phyloP scores from a whole-genome alignment of 2,888 invertebrate species.

The Caenorhabditis sp. region DNA sequence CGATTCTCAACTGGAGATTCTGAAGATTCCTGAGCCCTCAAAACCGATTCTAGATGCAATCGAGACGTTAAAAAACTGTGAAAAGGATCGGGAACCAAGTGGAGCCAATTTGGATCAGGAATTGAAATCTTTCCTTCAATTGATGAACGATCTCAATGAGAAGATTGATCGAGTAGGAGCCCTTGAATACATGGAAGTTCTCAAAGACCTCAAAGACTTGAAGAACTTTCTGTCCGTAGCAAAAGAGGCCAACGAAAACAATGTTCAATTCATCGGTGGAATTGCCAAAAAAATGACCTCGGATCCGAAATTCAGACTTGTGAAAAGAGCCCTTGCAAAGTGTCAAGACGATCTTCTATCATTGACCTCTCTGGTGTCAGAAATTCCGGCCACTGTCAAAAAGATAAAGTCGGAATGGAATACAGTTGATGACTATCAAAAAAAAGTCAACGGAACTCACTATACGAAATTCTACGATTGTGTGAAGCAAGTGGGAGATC shows the following conservation, averaged over 20 bases:
- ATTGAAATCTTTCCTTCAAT: not conserved
- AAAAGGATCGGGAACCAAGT: not conserved
- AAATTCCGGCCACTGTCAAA: not conserved
- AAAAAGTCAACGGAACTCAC: not conserved
- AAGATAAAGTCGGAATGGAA: not conserved
- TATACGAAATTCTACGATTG: not conserved
- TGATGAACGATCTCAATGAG: not conserved
- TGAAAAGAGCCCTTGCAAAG: not conserved
- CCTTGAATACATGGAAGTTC: not conserved
- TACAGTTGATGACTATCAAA: not conserved
- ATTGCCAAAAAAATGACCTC: not conserved
- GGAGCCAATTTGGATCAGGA: not conserved
- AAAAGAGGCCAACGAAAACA: not conserved
- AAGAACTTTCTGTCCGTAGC: not conserved
- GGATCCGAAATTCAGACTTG: not conserved
- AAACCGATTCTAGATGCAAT: not conserved
- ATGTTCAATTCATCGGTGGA: not conserved
- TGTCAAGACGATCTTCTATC: not conserved
- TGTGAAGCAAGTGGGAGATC: not conserved
- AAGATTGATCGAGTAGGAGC: not conserved
- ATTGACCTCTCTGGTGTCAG: not conserved
- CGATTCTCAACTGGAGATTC: no score
- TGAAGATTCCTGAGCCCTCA: no score
- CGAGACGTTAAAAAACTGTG: not conserved
- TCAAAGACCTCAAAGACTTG: not conserved